Base-by-base conservation (phyloP, 2,113 vertebrate species). In the Mugil cephalus region DNA sequence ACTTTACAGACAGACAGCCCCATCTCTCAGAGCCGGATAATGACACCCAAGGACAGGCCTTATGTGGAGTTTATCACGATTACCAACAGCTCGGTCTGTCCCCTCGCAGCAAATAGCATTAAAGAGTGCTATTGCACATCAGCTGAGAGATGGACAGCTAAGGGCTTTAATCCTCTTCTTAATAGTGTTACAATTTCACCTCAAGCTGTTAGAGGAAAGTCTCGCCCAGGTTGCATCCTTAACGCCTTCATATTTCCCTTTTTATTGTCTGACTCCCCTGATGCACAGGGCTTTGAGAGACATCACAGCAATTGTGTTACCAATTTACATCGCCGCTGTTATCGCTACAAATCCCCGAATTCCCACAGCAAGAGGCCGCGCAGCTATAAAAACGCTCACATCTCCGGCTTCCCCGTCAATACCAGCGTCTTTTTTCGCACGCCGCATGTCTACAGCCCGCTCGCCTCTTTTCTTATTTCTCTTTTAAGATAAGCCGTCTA, bases 1-100 rank as follows among this genome's bases (percentile, higher is more conserved):
- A 77, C 67, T 66, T 70, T 34, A 30, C 19, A 55, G 54, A 50
- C 1, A 1, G 43, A 54, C 81, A 71, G 46, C n/a, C 53, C 43
- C n/a, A 84, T 72, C 51, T 38, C 39, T 61, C 39, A 15, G 18
- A 43, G 68, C 19, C 40, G 39, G 53, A 69, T 85, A 86, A 87
- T 79, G 64, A 78, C 66, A 71, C 63, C 53, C 15, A 17, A 56
- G 53, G 69, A 77, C 64, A 47, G 1, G 1, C 43, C 4, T 10
- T 34, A 14, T 62, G 18, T 50, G 14, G 55, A 34, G 45, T 79
- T 84, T 69, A 84, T 88, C 71, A 70, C 55, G 53, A 89, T 90
- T 74, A 83, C 30, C 39, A 55, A 65, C 56, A n/a, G 46, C 10
- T 56, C 59, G 40, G 35, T 66, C 74, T 21, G 61, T 59, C 46